Conservation (phyloP, 2,113 vertebrate species). For the Myotis brandtii region DNA sequence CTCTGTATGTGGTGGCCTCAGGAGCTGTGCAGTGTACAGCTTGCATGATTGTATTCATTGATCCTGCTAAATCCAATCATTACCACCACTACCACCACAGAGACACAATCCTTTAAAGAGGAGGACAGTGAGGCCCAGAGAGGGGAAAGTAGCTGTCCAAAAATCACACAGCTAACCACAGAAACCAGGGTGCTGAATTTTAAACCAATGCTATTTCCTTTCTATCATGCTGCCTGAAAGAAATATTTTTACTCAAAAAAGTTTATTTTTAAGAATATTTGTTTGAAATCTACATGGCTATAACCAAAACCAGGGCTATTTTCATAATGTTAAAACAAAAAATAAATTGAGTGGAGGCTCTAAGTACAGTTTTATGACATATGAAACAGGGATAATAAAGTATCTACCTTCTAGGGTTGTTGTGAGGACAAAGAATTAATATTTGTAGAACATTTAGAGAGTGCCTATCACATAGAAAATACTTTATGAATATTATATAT, state of each 20-base stretch:
- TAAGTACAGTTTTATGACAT: neutral
- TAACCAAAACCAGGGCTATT: neutral
- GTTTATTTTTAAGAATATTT: neutral
- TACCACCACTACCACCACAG: rapidly evolving
- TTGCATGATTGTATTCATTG: too few species aligned
- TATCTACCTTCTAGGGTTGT: neutral
- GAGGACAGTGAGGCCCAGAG: neutral
- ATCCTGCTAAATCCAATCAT: neutral
- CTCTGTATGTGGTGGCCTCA: rapidly evolving
- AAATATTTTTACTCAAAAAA: neutral
- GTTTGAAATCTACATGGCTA: neutral
- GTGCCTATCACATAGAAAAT: neutral
- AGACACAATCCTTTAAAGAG: neutral
- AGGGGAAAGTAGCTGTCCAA: neutral
- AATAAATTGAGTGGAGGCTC: neutral
- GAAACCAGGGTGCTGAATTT: neutral
- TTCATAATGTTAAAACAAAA: neutral
- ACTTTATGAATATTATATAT: neutral
- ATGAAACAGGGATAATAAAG: neutral
- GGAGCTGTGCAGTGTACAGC: neutral
- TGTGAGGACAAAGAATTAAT: neutral
- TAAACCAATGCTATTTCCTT: neutral
- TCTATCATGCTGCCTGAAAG: neutral
- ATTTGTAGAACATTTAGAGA: neutral
- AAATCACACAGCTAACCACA: neutral